A percentile compares a stretch with the other conserved stretches of the same genome.
These are phyloP conservation scores for Hestina assimilis DNA, from an alignment of 1,140 invertebrate species.

Conservation along the genomic window DNA sequence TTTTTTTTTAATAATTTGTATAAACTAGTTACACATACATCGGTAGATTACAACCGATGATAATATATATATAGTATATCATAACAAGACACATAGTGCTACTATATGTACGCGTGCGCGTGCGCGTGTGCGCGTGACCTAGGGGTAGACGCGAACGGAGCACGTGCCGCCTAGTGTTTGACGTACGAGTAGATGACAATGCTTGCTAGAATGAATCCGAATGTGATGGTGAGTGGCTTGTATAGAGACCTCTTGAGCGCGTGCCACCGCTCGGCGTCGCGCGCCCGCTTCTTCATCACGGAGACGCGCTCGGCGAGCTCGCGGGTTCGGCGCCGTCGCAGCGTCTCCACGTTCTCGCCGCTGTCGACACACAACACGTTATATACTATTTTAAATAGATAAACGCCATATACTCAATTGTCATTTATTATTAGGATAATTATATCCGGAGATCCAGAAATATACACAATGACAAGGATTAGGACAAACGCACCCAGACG, in stretches of 20 bases:
- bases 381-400: no score
- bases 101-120: background rate
- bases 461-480: no score
- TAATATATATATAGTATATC: background rate
- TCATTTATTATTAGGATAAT: no score
- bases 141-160: background rate
- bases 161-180: constrained; percentile 49
- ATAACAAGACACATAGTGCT: background rate
- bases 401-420: no score
- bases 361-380: constrained; percentile 3
- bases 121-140: background rate
- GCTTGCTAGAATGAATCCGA: constrained; percentile 69
- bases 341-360: constrained; percentile 29
- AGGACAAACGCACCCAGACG: no score
- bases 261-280: constrained; percentile 74
- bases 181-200: constrained; percentile 68
- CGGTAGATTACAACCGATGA: background rate
- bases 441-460: no score
- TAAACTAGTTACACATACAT: background rate
- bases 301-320: constrained; percentile 69
- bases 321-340: constrained; percentile 45
- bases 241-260: constrained; percentile 79
- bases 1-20: no score
- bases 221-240: constrained; percentile 75
- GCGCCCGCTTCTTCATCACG: constrained; percentile 75